Evolutionary conservation across 2,888 invertebrate genomes (phyloP), one percentile per base, ranked within the genome.

Genomic region (Melolontha melolontha): DNA sequence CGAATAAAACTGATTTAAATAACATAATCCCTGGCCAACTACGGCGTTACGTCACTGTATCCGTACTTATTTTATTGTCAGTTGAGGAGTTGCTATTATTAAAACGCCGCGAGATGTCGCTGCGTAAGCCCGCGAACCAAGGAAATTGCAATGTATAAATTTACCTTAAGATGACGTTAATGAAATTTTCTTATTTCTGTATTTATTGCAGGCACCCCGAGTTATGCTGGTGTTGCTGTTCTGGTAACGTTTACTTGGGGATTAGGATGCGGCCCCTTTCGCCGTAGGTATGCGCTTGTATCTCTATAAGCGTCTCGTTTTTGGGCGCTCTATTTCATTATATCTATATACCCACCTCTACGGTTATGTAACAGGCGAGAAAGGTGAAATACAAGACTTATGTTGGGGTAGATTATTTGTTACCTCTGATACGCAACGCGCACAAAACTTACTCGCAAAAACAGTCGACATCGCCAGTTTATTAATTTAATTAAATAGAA

Each of bases 141-240:
- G 83, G 85, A 86, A 85, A 86, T 86, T 86, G 83, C 85, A 75
- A 79, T 79, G 79, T 84, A 85, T 85, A 85, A 86, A 85, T 85
- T 85, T 81, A 84, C 84, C 84, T 84, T 83, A 84, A 85, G 84
- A 84, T 85, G 85, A 85, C 85, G 84, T 85, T 86, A 86, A 85
- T 86, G 85, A 85, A 85, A 85, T 84, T 85, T 84, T 83, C 84
- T 83, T 83, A 84, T 83, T 84, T 83, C 81, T 78, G 78, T 82
- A 83, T 83, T 83, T 83, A 83, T 83, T 82, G 81, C 67, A 76
- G 57, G 75, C 59, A 62, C 34, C 75, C 76, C 73, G 77, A 78
- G 79, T 75, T 78, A 41, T 41, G 55, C 42, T 41, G 27, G 57
- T 42, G 57, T 57, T 57, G 78, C 76, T 79, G 77, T 78, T 70